Conservation (phyloP, 2,797 vertebrate species). For the Rhinella marina region DNA sequence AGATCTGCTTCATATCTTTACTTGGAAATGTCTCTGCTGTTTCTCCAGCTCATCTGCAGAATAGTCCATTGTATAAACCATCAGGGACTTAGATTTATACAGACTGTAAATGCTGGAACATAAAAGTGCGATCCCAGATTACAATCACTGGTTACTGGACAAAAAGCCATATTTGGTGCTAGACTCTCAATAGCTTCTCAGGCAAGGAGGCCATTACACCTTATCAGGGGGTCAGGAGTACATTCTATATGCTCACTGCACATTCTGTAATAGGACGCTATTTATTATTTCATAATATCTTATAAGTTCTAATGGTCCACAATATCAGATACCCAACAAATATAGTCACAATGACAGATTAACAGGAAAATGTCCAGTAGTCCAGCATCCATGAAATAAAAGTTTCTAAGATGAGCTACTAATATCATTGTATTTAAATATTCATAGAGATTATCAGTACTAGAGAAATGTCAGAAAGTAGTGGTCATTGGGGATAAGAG, state of each 20-base stretch:
- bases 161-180: conserved; percentile 15
- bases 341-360: too few relatives aligned
- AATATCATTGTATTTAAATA: too few relatives aligned
- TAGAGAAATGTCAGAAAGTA: too few relatives aligned
- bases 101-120: background rate
- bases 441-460: too few relatives aligned
- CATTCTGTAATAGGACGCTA: background rate
- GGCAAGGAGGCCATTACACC: background rate
- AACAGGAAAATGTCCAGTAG: too few relatives aligned
- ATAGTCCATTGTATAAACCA: conserved; percentile 27
- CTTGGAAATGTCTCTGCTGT: background rate
- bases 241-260: background rate
- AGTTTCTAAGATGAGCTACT: too few relatives aligned
- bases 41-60: conserved; percentile 20
- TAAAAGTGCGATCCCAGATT: conserved; percentile 6
- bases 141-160: background rate
- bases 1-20: conserved; percentile 32
- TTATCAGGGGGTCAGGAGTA: background rate
- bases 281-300: too few relatives aligned
- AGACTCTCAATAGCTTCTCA: background rate
- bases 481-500: too few relatives aligned
- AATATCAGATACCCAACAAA: too few relatives aligned
- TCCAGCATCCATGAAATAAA: too few relatives aligned
- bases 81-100: conserved; percentile 1
- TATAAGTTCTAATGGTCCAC: too few relatives aligned